phyloP scores from a whole-genome alignment of 1,140 invertebrate genomes.

The Halesus radiatus region DNA sequence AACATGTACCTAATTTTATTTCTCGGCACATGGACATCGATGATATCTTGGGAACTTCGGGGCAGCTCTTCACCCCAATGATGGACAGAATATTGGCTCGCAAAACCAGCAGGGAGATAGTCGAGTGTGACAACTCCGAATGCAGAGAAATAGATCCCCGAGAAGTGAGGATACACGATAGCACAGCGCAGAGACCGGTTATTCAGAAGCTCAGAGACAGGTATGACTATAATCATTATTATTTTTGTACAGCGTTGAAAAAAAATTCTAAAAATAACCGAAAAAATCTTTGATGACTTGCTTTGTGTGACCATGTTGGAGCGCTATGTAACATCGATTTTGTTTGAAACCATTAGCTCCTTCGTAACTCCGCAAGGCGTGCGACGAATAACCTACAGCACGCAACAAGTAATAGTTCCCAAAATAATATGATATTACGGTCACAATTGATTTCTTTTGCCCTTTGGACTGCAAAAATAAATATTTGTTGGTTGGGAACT shows the following conservation, averaged over 20 bases:
- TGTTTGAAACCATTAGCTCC: background rate
- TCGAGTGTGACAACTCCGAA: conserved; percentile 66
- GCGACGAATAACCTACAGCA: no score
- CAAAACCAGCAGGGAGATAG: conserved; percentile 62
- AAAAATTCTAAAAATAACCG: background rate
- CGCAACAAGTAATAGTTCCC: no score
- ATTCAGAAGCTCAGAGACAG: conserved; percentile 73
- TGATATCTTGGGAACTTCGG: conserved; percentile 80
- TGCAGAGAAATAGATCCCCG: conserved; percentile 78
- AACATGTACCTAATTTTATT: conserved; percentile 73
- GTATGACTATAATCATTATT: conserved; percentile 56
- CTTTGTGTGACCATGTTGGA: background rate
- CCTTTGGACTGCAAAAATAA: no score
- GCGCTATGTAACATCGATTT: no score
- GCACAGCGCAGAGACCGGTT: conserved; percentile 77
- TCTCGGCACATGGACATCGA: conserved; percentile 87
- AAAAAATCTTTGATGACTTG: background rate
- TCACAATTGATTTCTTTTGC: no score
- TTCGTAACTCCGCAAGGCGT: no score
- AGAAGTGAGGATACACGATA: conserved; percentile 85
- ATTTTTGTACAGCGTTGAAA: conserved; percentile 5
- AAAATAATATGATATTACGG: no score
- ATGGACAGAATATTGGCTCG: conserved; percentile 71
- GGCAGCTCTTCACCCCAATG: conserved; percentile 74
- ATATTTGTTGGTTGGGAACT: no score